These are phyloP conservation scores for Arvicola amphibius DNA, from an alignment of 2,797 vertebrate genomes.

Conservation along the genomic window DNA sequence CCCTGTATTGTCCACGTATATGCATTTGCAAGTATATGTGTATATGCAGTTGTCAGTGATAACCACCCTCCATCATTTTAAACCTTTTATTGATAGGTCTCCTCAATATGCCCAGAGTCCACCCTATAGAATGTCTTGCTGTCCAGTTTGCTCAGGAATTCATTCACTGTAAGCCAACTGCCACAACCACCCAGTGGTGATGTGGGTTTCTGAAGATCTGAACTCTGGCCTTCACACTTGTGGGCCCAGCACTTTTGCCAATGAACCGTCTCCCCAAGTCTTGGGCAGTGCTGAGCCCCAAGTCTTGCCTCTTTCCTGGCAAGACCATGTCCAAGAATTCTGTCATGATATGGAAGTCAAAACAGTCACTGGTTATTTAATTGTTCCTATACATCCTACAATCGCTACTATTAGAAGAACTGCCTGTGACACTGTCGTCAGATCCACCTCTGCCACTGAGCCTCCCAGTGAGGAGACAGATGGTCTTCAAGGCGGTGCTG, in stretches of 20 bases:
- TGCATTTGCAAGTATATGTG: background rate
- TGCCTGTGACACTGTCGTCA: background rate
- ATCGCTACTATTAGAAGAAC: background rate
- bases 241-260: background rate
- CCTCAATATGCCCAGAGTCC: background rate
- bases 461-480: background rate
- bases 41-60: background rate
- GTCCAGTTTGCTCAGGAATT: background rate
- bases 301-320: conserved; percentile 25
- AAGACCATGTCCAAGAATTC: conserved; percentile 3
- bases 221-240: background rate
- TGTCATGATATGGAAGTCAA: background rate
- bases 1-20: background rate
- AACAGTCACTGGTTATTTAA: background rate
- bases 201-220: background rate
- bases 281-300: background rate
- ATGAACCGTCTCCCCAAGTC: background rate
- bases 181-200: background rate
- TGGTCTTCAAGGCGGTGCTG: background rate
- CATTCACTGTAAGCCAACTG: background rate
- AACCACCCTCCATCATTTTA: background rate
- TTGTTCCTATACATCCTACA: background rate
- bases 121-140: background rate
- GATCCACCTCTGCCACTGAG: background rate
- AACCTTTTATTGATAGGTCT: background rate